Percentiles rank a stretch among this genome's conserved stretches.
Conservation (phyloP, 2,113 vertebrate genomes). For the Notarius lentiginosus region DNA sequence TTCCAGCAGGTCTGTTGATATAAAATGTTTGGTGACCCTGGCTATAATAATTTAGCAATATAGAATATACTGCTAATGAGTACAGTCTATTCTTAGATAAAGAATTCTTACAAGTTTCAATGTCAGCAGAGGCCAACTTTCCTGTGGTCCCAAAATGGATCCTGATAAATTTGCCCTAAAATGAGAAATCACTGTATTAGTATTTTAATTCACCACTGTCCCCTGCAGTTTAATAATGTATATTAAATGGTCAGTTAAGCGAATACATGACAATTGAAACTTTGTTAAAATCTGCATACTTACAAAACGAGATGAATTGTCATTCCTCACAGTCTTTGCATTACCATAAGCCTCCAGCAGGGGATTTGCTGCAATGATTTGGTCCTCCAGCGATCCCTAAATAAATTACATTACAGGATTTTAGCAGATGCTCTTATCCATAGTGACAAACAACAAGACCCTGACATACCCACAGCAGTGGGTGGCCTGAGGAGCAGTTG, state of each 20-base stretch:
- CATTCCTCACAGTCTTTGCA: slow-evolving; percentile 63
- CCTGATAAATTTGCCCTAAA: slow-evolving; percentile 88
- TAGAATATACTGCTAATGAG: not conserved
- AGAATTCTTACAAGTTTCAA: slow-evolving; percentile 88
- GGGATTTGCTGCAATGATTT: slow-evolving; percentile 45
- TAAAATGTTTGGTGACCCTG: not conserved
- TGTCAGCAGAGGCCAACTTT: slow-evolving; percentile 92
- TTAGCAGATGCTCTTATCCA: too few relatives aligned
- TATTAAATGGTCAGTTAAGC: not conserved
- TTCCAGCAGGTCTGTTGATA: slow-evolving; percentile 64
- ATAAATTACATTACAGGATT: not conserved
- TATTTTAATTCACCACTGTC: slow-evolving; percentile 27
- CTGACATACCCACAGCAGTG: too few relatives aligned
- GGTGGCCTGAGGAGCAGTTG: too few relatives aligned
- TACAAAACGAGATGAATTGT: slow-evolving; percentile 46
- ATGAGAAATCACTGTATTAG: not conserved
- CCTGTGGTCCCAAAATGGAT: slow-evolving; percentile 89
- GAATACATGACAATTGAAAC: slow-evolving; percentile 43
- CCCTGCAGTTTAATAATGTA: not conserved
- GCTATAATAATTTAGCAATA: slow-evolving; percentile 77
- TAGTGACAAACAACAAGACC: too few relatives aligned
- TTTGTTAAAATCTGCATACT: slow-evolving; percentile 52
- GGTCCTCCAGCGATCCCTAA: slow-evolving; percentile 69
- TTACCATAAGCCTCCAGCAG: slow-evolving; percentile 75
- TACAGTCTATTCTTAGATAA: not conserved